phyloP scores from a whole-genome alignment of 1,140 invertebrate genomes.

The Acromyrmex charruanus region DNA sequence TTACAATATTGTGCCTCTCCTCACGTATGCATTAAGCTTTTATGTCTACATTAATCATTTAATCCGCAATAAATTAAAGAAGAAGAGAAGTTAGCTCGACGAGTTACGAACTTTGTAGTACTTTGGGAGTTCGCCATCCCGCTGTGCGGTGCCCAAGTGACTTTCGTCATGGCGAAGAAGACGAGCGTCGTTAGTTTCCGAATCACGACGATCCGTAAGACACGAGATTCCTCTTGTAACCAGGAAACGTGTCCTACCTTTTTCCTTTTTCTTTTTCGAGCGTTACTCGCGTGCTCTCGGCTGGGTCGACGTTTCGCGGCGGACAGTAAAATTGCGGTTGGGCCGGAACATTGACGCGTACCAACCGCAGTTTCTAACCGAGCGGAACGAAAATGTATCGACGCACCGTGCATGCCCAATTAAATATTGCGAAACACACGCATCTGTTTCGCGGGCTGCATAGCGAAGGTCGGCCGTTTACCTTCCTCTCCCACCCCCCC shows the following conservation, averaged over 20 bases:
- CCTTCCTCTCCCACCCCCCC: neutral
- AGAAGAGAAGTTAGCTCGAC: constrained; percentile 2
- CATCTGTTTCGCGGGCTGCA: constrained; percentile 11
- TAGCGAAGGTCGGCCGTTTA: constrained; percentile 20
- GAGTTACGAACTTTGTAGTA: constrained; percentile 25
- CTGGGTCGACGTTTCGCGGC: constrained; percentile 39
- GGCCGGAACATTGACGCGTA: constrained; percentile 65
- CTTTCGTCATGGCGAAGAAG: constrained; percentile 26
- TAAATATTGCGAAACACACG: constrained; percentile 63
- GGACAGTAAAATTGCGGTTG: constrained; percentile 70
- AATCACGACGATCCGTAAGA: constrained; percentile 49
- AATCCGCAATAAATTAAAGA: constrained; percentile 28
- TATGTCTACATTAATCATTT: constrained; percentile 15
- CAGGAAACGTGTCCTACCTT: neutral
- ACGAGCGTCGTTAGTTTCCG: constrained; percentile 23
- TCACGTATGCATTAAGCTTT: neutral
- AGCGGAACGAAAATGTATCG: constrained; percentile 73
- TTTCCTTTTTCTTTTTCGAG: constrained; percentile 13
- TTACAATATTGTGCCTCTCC: neutral
- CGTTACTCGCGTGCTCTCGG: neutral
- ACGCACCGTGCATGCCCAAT: constrained; percentile 62
- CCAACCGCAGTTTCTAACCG: constrained; percentile 70
- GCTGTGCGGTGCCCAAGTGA: constrained; percentile 12
- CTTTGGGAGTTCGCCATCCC: constrained; percentile 32
- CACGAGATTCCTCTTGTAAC: constrained; percentile 53